A percentile compares a stretch with the other conserved stretches of the same genome.
phyloP scores from a whole-genome alignment of 1,140 invertebrate genomes.

The Ridgeia piscesae region DNA sequence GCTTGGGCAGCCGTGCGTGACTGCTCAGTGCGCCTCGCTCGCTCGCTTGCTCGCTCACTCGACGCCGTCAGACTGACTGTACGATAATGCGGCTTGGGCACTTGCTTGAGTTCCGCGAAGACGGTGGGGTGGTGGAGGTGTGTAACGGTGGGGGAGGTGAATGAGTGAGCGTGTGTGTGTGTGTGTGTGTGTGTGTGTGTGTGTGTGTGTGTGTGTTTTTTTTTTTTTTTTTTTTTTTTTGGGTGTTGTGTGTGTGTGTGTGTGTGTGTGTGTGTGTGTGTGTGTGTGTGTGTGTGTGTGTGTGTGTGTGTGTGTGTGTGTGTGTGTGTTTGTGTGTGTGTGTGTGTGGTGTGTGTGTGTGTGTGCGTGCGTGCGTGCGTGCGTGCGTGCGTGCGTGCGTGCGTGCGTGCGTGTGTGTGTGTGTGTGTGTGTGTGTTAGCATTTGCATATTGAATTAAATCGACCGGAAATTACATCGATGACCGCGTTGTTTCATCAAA shows the following conservation, averaged over 20 bases:
- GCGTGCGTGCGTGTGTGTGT: not conserved
- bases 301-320: not conserved
- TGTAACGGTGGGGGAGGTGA: not conserved
- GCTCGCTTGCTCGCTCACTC: too few species aligned
- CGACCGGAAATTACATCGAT: not conserved
- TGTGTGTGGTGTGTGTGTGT: not conserved
- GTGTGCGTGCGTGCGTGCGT: not conserved
- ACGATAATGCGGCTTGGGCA: not conserved
- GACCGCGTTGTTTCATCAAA: not conserved
- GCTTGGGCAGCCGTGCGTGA: not conserved
- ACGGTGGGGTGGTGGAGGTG: not conserved
- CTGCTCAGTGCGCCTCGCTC: not conserved
- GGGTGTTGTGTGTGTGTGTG: not conserved
- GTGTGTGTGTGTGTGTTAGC: not conserved
- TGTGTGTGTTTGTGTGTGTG: constrained; percentile 6
- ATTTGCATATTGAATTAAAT: not conserved
- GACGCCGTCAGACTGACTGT: too few species aligned
- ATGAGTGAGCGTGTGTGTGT: constrained; percentile 29
- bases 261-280: not conserved
- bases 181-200: constrained; percentile 10
- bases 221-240: not conserved
- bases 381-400: not conserved
- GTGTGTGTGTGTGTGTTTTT: not conserved
- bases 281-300: not conserved
- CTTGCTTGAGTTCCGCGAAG: not conserved